Conservation (phyloP, 2,113 vertebrate species). For the Psammodynastes pulverulentus region DNA sequence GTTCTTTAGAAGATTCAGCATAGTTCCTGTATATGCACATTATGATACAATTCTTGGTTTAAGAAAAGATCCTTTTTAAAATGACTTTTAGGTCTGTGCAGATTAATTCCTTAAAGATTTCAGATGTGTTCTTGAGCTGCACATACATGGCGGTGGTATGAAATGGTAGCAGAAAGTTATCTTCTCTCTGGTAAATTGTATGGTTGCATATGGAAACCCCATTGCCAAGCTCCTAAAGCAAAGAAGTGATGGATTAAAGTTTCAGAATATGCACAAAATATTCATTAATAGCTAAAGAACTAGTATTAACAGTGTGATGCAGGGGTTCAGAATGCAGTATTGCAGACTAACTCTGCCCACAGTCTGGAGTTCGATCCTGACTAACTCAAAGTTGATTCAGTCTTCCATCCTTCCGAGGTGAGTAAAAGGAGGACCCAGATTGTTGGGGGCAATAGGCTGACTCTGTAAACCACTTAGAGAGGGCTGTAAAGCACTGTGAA, state of each 20-base stretch:
- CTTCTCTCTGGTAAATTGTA: not conserved
- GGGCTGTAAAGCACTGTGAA: too few relatives aligned
- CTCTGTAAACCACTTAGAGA: too few relatives aligned
- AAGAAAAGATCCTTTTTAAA: not conserved
- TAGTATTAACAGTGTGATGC: not conserved
- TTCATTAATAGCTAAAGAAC: conserved; percentile 16
- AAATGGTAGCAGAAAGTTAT: not conserved
- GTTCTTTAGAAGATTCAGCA: not conserved
- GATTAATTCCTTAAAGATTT: not conserved
- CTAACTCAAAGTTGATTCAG: too few relatives aligned
- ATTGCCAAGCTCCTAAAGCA: not conserved
- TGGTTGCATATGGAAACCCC: not conserved
- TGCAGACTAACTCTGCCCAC: too few relatives aligned
- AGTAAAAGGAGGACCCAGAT: too few relatives aligned
- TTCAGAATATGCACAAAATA: not conserved
- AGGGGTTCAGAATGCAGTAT: too few relatives aligned
- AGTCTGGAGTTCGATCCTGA: too few relatives aligned
- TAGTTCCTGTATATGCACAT: not conserved
- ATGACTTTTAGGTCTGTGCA: not conserved
- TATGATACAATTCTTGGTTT: not conserved
- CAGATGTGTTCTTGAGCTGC: not conserved
- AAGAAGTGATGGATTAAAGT: not conserved
- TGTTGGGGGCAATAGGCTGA: too few relatives aligned
- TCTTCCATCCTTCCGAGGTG: too few relatives aligned
- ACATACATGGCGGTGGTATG: not conserved